These are phyloP conservation scores for Plotosus lineatus DNA, from an alignment of 2,113 vertebrate genomes.

Conservation along the genomic window DNA sequence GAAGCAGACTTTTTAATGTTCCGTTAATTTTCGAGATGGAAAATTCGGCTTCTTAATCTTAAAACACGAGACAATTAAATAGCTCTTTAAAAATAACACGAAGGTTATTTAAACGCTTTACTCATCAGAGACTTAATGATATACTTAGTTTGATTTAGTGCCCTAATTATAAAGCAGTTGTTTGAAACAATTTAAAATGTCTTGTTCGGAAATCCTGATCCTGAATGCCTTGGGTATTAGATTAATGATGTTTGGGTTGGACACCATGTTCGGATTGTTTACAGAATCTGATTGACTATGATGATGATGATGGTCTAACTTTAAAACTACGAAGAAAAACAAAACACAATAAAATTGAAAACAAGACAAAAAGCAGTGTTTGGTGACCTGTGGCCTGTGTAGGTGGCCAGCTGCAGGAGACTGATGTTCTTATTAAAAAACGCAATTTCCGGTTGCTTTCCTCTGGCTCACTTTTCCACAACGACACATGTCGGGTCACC, in stretches of 20 bases:
- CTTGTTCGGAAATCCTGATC: slow-evolving; percentile 1
- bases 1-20: not conserved
- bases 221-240: not conserved
- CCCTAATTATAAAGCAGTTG: slow-evolving; percentile 12
- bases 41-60: not conserved
- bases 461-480: slow-evolving; percentile 35
- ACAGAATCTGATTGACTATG: slow-evolving; percentile 15
- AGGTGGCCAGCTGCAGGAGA: slow-evolving; percentile 50
- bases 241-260: slow-evolving; percentile 19
- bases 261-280: not conserved
- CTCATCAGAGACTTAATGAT: not conserved
- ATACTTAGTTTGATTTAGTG: slow-evolving; percentile 7
- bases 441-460: slow-evolving; percentile 50
- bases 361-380: slow-evolving; percentile 15
- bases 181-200: not conserved
- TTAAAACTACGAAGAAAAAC: not conserved
- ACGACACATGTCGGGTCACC: slow-evolving; percentile 50
- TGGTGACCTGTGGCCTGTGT: slow-evolving; percentile 23
- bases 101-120: not conserved
- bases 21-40: not conserved
- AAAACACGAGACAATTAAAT: slow-evolving; percentile 1
- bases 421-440: slow-evolving; percentile 42
- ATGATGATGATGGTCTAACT: not conserved
- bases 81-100: not conserved
- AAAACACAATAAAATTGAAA: not conserved